These are phyloP conservation scores for Thera obeliscata DNA, from an alignment of 2,888 invertebrate genomes.

Conservation along the genomic window DNA sequence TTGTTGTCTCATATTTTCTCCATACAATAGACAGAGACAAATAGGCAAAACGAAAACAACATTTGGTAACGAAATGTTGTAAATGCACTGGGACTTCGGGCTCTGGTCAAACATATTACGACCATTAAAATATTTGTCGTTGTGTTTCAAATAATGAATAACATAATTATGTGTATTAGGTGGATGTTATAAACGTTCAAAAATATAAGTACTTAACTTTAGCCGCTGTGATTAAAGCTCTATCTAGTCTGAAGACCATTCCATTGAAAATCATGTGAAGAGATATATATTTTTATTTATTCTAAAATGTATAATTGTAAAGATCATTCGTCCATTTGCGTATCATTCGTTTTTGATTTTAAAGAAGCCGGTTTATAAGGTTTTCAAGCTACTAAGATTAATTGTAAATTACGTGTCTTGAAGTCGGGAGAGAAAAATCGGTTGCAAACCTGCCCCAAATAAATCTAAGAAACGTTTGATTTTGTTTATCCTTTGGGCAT, in stretches of 20 bases:
- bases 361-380: background rate
- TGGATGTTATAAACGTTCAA: constrained; percentile 74
- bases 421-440: constrained; percentile 25
- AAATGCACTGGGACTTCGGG: too few species aligned
- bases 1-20: too few species aligned
- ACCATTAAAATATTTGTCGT: constrained; percentile 30
- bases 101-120: background rate
- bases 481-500: background rate
- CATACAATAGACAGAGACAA: too few species aligned
- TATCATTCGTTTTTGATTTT: background rate
- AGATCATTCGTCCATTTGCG: constrained; percentile 4
- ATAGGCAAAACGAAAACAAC: too few species aligned
- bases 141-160: constrained; percentile 55
- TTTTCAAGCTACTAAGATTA: background rate
- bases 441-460: constrained; percentile 42
- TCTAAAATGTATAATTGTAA: background rate
- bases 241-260: constrained; percentile 73
- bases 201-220: constrained; percentile 44
- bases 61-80: too few species aligned
- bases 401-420: constrained; percentile 14
- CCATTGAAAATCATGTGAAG: constrained; percentile 46
- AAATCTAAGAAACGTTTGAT: constrained; percentile 3
- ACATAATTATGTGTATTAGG: constrained; percentile 32
- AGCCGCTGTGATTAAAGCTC: constrained; percentile 71
- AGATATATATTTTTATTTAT: constrained; percentile 10